Conservation (phyloP, 37 sponge, comb jelly and placozoan genomes). For the Cliona cf. orientalis region DNA sequence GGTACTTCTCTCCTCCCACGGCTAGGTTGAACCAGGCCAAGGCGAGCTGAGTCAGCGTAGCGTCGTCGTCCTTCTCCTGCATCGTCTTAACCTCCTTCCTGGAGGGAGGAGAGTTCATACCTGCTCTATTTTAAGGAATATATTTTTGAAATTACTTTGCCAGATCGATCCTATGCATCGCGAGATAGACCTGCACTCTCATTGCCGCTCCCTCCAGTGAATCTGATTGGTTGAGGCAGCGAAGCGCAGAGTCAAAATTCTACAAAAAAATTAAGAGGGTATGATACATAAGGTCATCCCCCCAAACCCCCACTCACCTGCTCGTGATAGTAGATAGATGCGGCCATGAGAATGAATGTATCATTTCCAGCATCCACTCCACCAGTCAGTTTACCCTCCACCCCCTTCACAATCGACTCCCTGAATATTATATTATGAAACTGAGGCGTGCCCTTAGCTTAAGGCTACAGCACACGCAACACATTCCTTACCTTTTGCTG, state of each 20-base stretch:
- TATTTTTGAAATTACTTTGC: conserved; percentile 89
- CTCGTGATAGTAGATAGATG: conserved; percentile 75
- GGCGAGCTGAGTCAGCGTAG: conserved; percentile 93
- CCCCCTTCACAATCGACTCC: conserved; percentile 50
- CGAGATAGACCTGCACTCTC: conserved; percentile 85
- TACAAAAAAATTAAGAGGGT: conserved; percentile 5
- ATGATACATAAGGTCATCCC: too few species aligned
- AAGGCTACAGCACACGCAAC: too few species aligned
- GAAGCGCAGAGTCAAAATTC: conserved; percentile 83
- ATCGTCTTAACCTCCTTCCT: conserved; percentile 94
- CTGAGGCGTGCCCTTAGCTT: too few species aligned
- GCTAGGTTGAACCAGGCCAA: conserved; percentile 94
- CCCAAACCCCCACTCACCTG: conserved; percentile 43
- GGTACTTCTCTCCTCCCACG: conserved; percentile 93
- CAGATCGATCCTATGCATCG: conserved; percentile 93
- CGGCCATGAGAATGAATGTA: conserved; percentile 81
- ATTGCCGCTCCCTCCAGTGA: conserved; percentile 84
- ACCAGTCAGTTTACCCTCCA: conserved; percentile 71
- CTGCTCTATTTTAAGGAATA: not conserved
- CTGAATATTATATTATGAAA: conserved; percentile 48
- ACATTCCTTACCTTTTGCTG: conserved; percentile 60
- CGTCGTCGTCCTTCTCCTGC: conserved; percentile 97
- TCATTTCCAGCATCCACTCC: conserved; percentile 83
- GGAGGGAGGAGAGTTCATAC: not conserved
- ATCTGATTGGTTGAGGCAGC: conserved; percentile 81